Evolutionary conservation across 2,888 invertebrate species (phyloP), one percentile per base, ranked within the genome.

Genomic region (Monopis laevigella): DNA sequence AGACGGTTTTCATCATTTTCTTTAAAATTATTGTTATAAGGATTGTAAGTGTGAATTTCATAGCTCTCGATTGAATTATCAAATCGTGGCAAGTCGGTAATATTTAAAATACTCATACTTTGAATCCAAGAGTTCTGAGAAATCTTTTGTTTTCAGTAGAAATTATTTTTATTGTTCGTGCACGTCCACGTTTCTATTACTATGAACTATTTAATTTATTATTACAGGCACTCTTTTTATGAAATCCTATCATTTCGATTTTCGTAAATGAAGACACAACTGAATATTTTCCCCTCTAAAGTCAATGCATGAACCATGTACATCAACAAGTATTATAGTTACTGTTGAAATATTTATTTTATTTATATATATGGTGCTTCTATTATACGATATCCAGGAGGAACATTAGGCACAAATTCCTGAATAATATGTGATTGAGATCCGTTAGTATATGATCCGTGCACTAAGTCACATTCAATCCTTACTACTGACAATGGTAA

Each of bases 1-100:
- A n/a, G 26, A 12, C 10, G 45, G 32, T 43, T 30, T 6, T 29
- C 42, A 45, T 43, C 43, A 26, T 41, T 46, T 30, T 46, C 24
- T 13, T 41, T 36, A 21, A 41, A 46, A 3, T 32, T 39, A 21
- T 18, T 14, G 16, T 19, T 16, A 19, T 41, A 32, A 30, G n/a
- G n/a, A 36, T 17, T 10, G 10, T 18, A 36, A 3, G 18, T 10
- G 10, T 18, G 36, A 19, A 17, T 19, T 18, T 36, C 18, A 19
- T 10, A n/a, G n/a, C 18, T 14, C 8, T 36, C 18, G 3, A 16
- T 19, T n/a, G 18, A 17, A 17, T 3, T n/a, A 36, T 36, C 17
- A 4, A 24, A 24, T 7, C 10, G 24, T 7, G 24, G 24, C n/a
- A n/a, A n/a, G n/a, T n/a, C n/a, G n/a, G 29, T 29, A 6, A 29